A percentile compares a stretch with the other conserved stretches of the same genome.
These are phyloP conservation scores for Noctua janthe DNA, from an alignment of 2,888 invertebrate species.

Conservation along the genomic window DNA sequence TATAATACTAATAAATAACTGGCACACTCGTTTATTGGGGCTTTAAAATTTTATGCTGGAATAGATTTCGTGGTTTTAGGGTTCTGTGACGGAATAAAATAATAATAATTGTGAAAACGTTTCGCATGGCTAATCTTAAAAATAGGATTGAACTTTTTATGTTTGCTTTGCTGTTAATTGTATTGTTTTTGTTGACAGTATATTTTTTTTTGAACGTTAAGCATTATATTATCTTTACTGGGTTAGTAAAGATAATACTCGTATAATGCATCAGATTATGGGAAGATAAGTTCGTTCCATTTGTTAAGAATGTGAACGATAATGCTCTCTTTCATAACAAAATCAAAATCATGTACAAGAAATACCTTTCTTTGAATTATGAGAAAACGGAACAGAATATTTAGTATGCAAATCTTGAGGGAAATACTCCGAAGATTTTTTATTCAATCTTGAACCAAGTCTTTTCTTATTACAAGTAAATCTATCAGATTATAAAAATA, in stretches of 20 bases:
- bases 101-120: neutral
- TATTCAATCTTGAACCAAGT: constrained; percentile 10
- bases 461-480: neutral
- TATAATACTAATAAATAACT: constrained; percentile 85
- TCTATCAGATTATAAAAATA: neutral
- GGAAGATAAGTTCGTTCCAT: too few relatives aligned
- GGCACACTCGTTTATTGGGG: constrained; percentile 81
- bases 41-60: constrained; percentile 82
- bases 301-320: too few relatives aligned
- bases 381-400: neutral
- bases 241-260: too few relatives aligned
- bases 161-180: neutral
- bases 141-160: neutral
- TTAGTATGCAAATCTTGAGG: constrained; percentile 12
- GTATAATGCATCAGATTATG: too few relatives aligned
- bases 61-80: constrained; percentile 74
- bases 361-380: neutral
- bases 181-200: neutral
- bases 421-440: constrained; percentile 16
- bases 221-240: too few relatives aligned
- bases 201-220: too few relatives aligned
- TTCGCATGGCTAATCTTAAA: neutral
- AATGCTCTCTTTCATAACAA: neutral
- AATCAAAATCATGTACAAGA: neutral
- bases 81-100: constrained; percentile 18